A percentile compares a stretch with the other conserved stretches of the same genome.
phyloP scores from a whole-genome alignment of 1,140 invertebrate species.

The Diorhabda sublineata region DNA sequence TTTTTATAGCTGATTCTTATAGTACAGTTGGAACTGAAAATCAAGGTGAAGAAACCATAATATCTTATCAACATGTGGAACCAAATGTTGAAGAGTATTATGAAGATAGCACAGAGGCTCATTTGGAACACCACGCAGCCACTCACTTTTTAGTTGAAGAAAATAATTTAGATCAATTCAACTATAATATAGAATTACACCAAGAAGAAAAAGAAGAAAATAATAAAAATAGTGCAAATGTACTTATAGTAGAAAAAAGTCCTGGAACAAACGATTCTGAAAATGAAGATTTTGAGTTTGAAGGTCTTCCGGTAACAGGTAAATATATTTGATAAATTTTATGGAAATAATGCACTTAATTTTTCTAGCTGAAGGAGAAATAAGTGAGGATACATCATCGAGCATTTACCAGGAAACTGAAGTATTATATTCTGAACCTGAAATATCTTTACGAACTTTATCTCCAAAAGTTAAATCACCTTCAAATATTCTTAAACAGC shows the following conservation, averaged over 20 bases:
- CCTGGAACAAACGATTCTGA: slow-evolving; percentile 18
- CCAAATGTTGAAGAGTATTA: neutral
- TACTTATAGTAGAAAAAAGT: neutral
- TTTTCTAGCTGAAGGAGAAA: slow-evolving; percentile 8
- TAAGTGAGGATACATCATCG: slow-evolving; percentile 4
- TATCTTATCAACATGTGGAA: neutral
- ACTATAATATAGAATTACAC: neutral
- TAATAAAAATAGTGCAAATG: slow-evolving; percentile 10
- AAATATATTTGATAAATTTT: slow-evolving; percentile 4
- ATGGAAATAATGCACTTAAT: too few species aligned
- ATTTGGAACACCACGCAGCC: neutral
- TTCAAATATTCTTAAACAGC: slow-evolving; percentile 30
- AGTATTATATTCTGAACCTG: neutral
- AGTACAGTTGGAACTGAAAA: neutral
- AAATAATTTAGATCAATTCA: neutral
- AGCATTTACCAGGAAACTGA: neutral
- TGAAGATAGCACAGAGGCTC: neutral
- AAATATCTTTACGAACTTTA: neutral
- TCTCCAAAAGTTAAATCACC: neutral
- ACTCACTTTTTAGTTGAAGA: neutral
- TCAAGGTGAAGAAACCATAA: neutral
- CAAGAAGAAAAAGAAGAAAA: neutral
- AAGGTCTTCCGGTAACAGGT: slow-evolving; percentile 32
- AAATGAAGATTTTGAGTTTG: slow-evolving; percentile 30
- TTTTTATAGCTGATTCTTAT: neutral